Base-by-base conservation (phyloP, 2,113 vertebrate species). In the Pampusana beccarii region DNA sequence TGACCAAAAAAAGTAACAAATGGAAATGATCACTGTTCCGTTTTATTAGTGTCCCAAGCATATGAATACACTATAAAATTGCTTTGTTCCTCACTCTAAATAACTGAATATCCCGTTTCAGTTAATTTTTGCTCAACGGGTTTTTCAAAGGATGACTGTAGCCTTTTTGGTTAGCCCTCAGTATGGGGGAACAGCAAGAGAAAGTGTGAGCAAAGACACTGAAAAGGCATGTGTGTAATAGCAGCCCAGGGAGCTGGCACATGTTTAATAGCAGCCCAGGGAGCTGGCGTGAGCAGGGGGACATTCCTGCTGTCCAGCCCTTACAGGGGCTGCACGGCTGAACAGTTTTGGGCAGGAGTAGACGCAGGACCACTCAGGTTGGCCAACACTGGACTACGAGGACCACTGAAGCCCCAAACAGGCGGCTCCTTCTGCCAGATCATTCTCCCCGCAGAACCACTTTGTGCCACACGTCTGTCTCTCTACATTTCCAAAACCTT, bases 401-500 rank as follows among this genome's bases (percentile, higher is more conserved):
- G 31, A 90, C 4, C 12, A 46, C 7, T 0, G 1, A 48, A 82
- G 28, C 34, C 77, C 31, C 36, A 65, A 56, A 51, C 13, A 51
- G 28, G 11, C 38, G 56, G 29, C 16, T 84, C 26, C 29, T 79
- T 44, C 51, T 69, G 12, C 14, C 25, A 12, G 34, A 17, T 40
- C 31, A 14, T 73, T 69, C 67, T 54, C 46, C 2, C 0, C 7
- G 6, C 7, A 71, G 65, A 78, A 60, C 28, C 1, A 0, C 33
- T 87, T 66, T 31, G 14, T 71, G 40, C 26, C 1, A 4, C 14
- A 54, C 23, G 9, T 67, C 57, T 5, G 3, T 20, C 40, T 29
- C 44, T 42, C 20, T 36, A 33, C 40, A 34, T 74, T 70, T 51
- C 73, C 29, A 56, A 89, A 86, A 58, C 19, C 7, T 60, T 71